phyloP scores from a whole-genome alignment of 2,113 vertebrate species.

The Xerus inauris region DNA sequence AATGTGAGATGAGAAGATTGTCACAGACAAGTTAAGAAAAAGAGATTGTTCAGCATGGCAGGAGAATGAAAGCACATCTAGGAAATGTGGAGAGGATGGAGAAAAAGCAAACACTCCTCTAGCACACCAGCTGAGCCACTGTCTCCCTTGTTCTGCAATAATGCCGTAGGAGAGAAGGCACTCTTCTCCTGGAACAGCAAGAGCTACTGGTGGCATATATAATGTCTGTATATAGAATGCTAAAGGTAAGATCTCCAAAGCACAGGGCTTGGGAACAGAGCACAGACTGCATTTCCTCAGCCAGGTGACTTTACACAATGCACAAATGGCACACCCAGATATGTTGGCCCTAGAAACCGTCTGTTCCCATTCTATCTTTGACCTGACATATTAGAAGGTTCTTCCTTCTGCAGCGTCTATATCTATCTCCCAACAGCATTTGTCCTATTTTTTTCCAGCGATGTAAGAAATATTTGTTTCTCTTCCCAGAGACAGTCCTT shows the following conservation, averaged over 20 bases:
- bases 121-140: neutral
- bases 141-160: neutral
- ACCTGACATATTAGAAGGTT: neutral
- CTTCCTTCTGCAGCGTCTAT: neutral
- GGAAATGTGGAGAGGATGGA: neutral
- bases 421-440: neutral
- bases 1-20: neutral
- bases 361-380: neutral
- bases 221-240: neutral
- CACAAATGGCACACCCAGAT: neutral
- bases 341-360: neutral
- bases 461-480: neutral
- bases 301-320: neutral
- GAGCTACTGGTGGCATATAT: neutral
- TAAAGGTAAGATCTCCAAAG: conserved; percentile 12
- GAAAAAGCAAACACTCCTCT: neutral
- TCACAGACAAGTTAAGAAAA: neutral
- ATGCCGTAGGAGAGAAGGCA: neutral
- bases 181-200: neutral
- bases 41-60: neutral
- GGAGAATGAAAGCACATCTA: neutral
- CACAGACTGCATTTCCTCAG: neutral
- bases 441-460: neutral
- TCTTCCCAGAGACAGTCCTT: neutral
- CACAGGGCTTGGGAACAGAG: neutral